These are phyloP conservation scores for Callinectes sapidus DNA, from an alignment of 2,888 invertebrate species.

Conservation along the genomic window DNA sequence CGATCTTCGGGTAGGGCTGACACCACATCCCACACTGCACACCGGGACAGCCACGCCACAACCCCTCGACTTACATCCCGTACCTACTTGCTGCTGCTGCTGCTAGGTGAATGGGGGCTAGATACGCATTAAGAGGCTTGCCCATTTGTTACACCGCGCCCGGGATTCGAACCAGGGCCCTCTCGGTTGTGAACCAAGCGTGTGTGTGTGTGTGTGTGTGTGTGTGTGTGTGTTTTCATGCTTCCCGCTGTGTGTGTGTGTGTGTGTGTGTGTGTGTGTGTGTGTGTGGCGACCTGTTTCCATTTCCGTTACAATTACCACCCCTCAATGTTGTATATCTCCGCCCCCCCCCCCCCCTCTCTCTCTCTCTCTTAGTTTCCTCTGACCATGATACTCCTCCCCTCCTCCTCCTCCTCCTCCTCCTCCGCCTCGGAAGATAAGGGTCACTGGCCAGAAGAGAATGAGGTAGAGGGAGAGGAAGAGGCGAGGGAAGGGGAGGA, in stretches of 20 bases:
- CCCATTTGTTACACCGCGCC: no score
- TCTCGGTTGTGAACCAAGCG: no score
- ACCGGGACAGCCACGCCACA: no score
- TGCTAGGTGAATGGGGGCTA: no score
- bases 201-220: slow-evolving; percentile 39
- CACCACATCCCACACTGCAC: no score
- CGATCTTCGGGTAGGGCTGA: no score
- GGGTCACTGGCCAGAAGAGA: neutral
- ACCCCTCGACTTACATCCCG: no score
- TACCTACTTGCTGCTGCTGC: no score
- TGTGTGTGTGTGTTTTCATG: slow-evolving; percentile 11
- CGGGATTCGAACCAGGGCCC: no score
- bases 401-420: neutral
- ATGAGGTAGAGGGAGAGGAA: neutral
- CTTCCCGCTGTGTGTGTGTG: slow-evolving; percentile 12
- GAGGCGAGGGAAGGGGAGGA: neutral
- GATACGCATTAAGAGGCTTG: no score
- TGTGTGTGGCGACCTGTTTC: neutral
- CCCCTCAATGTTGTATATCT: slow-evolving; percentile 25
- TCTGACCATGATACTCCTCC: neutral
- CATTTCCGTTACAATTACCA: slow-evolving; percentile 6
- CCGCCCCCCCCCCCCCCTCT: slow-evolving; percentile 32
- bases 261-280: slow-evolving; percentile 14
- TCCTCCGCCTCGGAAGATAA: neutral
- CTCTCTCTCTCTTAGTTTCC: neutral